Evolutionary conservation across 2,888 invertebrate genomes (phyloP).

Genomic region (Synanthedon vespiformis): DNA sequence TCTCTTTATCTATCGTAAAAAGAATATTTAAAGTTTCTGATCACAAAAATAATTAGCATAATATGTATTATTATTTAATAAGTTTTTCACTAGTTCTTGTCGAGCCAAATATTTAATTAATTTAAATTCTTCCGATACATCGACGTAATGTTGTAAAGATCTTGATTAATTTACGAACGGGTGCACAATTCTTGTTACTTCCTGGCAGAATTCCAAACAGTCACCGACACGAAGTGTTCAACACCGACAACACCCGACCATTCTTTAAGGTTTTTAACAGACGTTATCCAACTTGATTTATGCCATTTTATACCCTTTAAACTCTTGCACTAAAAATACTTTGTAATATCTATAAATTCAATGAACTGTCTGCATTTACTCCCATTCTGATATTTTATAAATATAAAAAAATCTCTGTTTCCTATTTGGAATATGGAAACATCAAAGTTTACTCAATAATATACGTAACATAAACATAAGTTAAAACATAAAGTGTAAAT

Average conservation of each 20-base stretch:
- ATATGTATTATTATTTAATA: too few species aligned
- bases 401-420: background rate
- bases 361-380: too few species aligned
- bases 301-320: background rate
- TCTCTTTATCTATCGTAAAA: too few species aligned
- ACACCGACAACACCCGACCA: background rate
- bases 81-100: too few species aligned
- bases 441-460: too few species aligned
- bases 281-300: background rate
- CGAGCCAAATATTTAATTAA: background rate
- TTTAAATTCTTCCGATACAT: background rate
- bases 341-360: too few species aligned
- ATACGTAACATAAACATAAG: too few species aligned
- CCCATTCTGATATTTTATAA: background rate
- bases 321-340: too few species aligned
- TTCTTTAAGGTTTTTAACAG: background rate
- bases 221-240: slow-evolving; percentile 14
- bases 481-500: too few species aligned
- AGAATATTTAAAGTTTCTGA: too few species aligned
- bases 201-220: slow-evolving; percentile 30
- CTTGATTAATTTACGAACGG: slow-evolving; percentile 27
- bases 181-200: slow-evolving; percentile 18
- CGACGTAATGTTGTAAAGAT: background rate
- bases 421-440: too few species aligned
- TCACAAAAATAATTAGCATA: too few species aligned